A percentile compares a stretch with the other conserved stretches of the same genome.
These are phyloP conservation scores for Charadrius vociferus DNA, from an alignment of 2,113 vertebrate species.

Conservation along the genomic window DNA sequence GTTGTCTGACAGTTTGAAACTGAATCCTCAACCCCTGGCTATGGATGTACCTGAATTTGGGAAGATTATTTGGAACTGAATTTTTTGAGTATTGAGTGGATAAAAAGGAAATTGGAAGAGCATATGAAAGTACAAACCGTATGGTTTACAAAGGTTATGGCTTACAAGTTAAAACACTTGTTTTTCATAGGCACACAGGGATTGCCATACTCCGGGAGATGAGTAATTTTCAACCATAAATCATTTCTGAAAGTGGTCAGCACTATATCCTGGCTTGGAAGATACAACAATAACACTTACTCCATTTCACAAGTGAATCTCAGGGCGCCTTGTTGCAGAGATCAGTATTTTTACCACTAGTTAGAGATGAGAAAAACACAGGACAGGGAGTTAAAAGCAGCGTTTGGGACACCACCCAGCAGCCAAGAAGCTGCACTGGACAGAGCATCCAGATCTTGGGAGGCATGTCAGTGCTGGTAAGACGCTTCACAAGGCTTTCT, in stretches of 20 bases:
- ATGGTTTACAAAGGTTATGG: neutral
- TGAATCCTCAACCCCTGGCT: neutral
- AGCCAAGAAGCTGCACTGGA: neutral
- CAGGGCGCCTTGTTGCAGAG: neutral
- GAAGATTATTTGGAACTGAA: neutral
- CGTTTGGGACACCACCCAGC: neutral
- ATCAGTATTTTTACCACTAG: neutral
- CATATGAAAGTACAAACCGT: neutral
- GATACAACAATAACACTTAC: neutral
- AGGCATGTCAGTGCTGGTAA: neutral
- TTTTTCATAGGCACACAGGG: neutral
- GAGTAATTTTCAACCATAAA: neutral
- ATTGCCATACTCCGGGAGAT: neutral
- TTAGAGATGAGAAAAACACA: neutral
- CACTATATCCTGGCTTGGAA: neutral
- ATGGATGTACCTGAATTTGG: neutral
- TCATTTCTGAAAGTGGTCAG: neutral
- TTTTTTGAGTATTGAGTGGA: neutral
- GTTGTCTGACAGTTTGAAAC: neutral
- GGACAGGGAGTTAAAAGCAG: neutral
- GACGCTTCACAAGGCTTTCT: neutral
- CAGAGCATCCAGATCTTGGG: neutral
- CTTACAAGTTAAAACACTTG: neutral
- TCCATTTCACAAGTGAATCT: neutral
- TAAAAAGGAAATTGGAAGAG: neutral